Percentiles rank a stretch among this genome's conserved stretches.
Evolutionary conservation across 2,888 invertebrate species (phyloP).

Genomic region (Drosophila algonquin): DNA sequence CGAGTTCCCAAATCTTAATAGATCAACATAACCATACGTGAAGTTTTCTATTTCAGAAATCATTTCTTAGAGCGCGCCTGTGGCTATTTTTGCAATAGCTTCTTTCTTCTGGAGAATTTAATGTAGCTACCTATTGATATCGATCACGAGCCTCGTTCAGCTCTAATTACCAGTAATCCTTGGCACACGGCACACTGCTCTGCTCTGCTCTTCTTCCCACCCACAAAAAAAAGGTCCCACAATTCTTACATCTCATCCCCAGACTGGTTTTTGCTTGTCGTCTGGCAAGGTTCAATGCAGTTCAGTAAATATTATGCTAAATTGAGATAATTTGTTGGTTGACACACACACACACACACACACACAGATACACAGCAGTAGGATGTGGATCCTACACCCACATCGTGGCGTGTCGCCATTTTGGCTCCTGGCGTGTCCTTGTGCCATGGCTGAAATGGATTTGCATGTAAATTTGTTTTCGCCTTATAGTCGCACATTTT

Average conservation of each 20-base stretch:
- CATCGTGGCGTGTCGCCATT: conserved; percentile 39
- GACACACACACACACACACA: conserved; percentile 46
- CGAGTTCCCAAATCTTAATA: too few species aligned
- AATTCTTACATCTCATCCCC: conserved; percentile 2
- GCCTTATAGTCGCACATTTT: conserved; percentile 75
- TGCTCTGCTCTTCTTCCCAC: too few species aligned
- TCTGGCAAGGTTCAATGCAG: conserved; percentile 68
- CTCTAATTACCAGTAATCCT: conserved; percentile 7
- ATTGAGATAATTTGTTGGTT: conserved; percentile 77
- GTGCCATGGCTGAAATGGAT: conserved; percentile 52
- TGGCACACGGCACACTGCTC: background rate
- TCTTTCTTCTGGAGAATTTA: too few species aligned
- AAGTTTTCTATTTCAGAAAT: too few species aligned
- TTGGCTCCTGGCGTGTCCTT: conserved; percentile 45
- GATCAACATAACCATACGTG: too few species aligned
- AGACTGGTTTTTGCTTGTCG: conserved; percentile 6
- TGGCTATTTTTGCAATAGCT: too few species aligned
- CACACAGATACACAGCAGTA: background rate
- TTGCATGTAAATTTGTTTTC: conserved; percentile 75
- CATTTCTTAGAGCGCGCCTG: too few species aligned
- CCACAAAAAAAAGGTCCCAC: background rate
- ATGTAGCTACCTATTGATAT: too few species aligned
- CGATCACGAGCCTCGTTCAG: conserved; percentile 14
- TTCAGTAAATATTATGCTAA: conserved; percentile 77
- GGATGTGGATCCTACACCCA: conserved; percentile 2